Evolutionary conservation across 2,113 vertebrate species (phyloP).

Genomic region (Psilopsiagon aymara): DNA sequence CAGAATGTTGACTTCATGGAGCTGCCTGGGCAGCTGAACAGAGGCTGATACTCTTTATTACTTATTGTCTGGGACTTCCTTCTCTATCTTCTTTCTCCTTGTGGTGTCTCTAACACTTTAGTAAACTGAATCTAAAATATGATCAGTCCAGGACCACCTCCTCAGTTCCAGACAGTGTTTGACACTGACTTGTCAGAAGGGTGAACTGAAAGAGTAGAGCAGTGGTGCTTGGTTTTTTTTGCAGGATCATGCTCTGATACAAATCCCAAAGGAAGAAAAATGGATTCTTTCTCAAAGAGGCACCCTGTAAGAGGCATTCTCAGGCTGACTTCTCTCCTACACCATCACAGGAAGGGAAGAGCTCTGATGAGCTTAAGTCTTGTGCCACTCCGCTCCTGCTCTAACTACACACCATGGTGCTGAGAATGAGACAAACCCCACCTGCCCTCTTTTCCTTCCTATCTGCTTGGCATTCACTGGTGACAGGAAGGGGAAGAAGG

Average conservation of each 20-base stretch:
- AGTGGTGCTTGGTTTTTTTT: accelerated
- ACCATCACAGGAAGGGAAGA: background rate
- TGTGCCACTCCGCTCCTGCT: background rate
- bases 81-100: background rate
- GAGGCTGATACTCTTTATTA: background rate
- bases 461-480: background rate
- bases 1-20: background rate
- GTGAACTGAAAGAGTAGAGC: background rate
- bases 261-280: background rate
- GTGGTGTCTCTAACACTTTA: background rate
- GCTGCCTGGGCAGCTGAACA: background rate
- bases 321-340: background rate
- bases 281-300: background rate
- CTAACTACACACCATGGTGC: background rate
- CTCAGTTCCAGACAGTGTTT: background rate
- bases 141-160: background rate
- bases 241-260: background rate
- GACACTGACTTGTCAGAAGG: background rate
- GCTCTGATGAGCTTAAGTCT: background rate
- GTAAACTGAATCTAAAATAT: background rate
- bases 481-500: background rate
- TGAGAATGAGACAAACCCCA: background rate
- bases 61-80: background rate
- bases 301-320: background rate
- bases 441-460: background rate